These are phyloP conservation scores for Ammodytes marinus DNA, from an alignment of 2,113 vertebrate species.

Conservation along the genomic window DNA sequence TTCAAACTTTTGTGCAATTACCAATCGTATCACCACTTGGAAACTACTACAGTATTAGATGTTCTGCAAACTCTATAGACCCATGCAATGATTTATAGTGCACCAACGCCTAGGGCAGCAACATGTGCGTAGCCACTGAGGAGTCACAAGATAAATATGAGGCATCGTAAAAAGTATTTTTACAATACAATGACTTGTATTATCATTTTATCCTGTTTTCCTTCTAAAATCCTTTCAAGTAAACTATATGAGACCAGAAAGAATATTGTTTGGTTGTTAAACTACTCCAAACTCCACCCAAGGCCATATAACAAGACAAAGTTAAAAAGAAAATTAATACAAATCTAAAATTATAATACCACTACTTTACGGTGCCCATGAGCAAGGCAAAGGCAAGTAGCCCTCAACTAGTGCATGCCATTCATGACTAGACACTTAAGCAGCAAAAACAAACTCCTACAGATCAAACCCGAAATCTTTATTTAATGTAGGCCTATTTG, in stretches of 20 bases:
- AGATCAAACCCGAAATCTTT: not conserved
- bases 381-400: conserved; percentile 13
- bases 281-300: not conserved
- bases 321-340: not conserved
- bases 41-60: too few species aligned
- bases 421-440: not conserved
- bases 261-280: not conserved
- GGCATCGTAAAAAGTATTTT: not conserved
- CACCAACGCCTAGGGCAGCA: not conserved
- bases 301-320: not conserved
- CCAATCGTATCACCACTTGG: not conserved
- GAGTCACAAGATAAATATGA: not conserved
- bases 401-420: not conserved
- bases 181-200: not conserved
- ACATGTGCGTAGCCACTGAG: not conserved
- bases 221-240: not conserved
- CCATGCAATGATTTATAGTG: not conserved
- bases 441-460: not conserved
- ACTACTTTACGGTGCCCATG: not conserved
- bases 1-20: not conserved
- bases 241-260: not conserved
- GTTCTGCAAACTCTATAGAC: not conserved
- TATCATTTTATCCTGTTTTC: not conserved
- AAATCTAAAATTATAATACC: too few species aligned
- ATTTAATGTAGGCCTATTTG: not conserved